These are phyloP conservation scores for Cephus sareptanus DNA, from an alignment of 2,888 invertebrate genomes.

Conservation along the genomic window DNA sequence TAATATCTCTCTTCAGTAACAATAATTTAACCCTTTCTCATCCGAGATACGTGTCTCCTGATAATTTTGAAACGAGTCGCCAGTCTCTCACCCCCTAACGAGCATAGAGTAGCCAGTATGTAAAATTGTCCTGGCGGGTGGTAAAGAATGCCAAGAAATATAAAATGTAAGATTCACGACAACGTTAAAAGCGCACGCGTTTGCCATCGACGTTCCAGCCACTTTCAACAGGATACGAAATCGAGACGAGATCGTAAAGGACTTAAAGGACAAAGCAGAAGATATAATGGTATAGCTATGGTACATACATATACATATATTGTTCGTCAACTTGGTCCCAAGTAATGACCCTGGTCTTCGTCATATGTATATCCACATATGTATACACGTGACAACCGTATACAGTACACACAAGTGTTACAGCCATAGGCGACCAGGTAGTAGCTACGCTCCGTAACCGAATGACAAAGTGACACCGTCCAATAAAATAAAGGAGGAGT, in stretches of 20 bases:
- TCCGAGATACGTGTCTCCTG: neutral
- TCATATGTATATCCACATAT: neutral
- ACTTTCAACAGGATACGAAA: neutral
- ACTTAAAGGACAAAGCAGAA: neutral
- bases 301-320: neutral
- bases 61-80: neutral
- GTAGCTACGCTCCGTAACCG: neutral
- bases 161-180: neutral
- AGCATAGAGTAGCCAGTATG: neutral
- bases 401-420: neutral
- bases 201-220: neutral
- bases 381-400: neutral
- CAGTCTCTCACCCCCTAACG: neutral
- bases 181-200: neutral
- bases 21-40: neutral
- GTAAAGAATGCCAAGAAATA: neutral
- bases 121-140: neutral
- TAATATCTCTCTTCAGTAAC: neutral
- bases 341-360: neutral
- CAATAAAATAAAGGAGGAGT: constrained; percentile 1
- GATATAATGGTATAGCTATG: neutral
- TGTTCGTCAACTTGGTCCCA: neutral
- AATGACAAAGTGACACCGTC: constrained; percentile 4
- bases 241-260: neutral
- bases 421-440: neutral